Percentiles rank a stretch among this genome's conserved stretches.
Evolutionary conservation across 2,113 vertebrate genomes (phyloP).

Genomic region (Actenoides hombroni): DNA sequence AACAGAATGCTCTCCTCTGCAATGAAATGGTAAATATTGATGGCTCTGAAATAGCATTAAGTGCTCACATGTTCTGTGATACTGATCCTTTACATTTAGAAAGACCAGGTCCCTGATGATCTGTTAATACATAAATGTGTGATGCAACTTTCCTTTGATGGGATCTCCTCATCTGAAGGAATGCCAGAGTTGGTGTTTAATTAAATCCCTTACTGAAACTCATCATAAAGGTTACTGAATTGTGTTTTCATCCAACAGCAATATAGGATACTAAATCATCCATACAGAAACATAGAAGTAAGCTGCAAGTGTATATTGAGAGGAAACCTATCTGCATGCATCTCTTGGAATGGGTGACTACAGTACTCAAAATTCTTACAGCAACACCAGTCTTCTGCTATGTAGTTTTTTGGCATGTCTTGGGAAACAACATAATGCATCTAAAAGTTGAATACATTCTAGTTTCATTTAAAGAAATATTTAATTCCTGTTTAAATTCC

Average conservation of each 20-base stretch:
- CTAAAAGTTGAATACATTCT: neutral
- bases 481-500: neutral
- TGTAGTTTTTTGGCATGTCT: neutral
- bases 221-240: neutral
- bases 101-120: neutral
- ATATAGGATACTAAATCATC: neutral
- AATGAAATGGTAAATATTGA: neutral
- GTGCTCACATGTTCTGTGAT: neutral
- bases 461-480: neutral
- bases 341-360: neutral
- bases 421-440: neutral
- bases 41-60: neutral
- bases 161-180: neutral
- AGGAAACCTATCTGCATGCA: accelerated
- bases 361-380: neutral
- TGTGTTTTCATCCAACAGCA: neutral
- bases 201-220: neutral
- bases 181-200: neutral
- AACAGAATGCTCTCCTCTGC: neutral
- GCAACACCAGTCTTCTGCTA: neutral
- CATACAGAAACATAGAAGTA: neutral
- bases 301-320: neutral
- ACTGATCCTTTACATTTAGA: neutral
- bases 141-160: neutral
- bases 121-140: neutral